phyloP scores from a whole-genome alignment of 1,140 invertebrate genomes.

The Drosophila burlai region DNA sequence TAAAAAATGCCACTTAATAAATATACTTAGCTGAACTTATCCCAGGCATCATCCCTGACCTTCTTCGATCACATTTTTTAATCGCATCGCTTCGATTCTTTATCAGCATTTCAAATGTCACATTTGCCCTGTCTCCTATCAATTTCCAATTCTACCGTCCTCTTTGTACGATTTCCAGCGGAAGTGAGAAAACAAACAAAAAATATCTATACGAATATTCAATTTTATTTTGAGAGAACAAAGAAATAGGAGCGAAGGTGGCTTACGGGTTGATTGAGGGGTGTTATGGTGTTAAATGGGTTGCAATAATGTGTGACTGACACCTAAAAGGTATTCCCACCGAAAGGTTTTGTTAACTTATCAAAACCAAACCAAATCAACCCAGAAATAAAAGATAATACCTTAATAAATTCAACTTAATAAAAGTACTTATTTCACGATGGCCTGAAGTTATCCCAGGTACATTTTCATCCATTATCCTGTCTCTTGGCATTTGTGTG shows the following conservation, averaged over 20 bases:
- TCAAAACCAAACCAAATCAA: constrained; percentile 6
- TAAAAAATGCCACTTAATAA: too few species aligned
- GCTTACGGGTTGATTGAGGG: constrained; percentile 30
- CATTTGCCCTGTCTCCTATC: constrained; percentile 45
- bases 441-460: too few species aligned
- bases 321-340: constrained; percentile 24
- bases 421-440: not conserved
- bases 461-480: too few species aligned
- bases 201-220: not conserved
- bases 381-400: not conserved
- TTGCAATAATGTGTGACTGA: constrained; percentile 21
- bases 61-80: constrained; percentile 11
- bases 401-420: not conserved
- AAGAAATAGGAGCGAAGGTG: constrained; percentile 26
- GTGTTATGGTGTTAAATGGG: constrained; percentile 39
- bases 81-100: constrained; percentile 39
- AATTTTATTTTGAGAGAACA: constrained; percentile 6
- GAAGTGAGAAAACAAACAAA: not conserved
- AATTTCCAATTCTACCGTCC: not conserved
- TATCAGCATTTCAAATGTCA: constrained; percentile 51
- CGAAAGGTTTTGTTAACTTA: constrained; percentile 9
- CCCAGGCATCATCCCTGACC: not conserved
- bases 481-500: not conserved
- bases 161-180: constrained; percentile 10
- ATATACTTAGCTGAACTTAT: too few species aligned